Percentiles rank a stretch among this genome's conserved stretches.
These are phyloP conservation scores for Phyllotreta cruciferae DNA, from an alignment of 2,888 invertebrate species.

Conservation along the genomic window DNA sequence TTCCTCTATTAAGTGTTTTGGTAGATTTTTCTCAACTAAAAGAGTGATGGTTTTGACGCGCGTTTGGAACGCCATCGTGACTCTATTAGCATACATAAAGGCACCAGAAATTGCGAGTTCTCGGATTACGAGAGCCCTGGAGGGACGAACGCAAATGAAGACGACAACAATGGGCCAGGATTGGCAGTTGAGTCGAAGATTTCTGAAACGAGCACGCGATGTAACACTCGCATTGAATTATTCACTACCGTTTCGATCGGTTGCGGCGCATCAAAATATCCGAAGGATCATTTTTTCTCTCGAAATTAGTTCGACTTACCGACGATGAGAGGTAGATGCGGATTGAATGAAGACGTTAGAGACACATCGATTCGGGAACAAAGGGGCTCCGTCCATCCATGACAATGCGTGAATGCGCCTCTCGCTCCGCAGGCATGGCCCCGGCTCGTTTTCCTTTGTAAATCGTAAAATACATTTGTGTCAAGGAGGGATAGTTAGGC, in stretches of 20 bases:
- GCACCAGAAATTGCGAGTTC: slow-evolving; percentile 48
- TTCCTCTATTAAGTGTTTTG: too few species aligned
- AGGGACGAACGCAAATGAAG: slow-evolving; percentile 25
- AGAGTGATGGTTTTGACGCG: slow-evolving; percentile 49
- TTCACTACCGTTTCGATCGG: slow-evolving; percentile 22
- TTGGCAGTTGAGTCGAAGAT: slow-evolving; percentile 25
- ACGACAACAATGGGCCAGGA: slow-evolving; percentile 25
- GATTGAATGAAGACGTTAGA: slow-evolving; percentile 36
- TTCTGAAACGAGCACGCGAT: slow-evolving; percentile 19
- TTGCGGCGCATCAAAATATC: neutral
- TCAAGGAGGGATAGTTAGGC: slow-evolving; percentile 27
- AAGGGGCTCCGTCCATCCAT: slow-evolving; percentile 30
- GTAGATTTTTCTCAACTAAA: too few species aligned
- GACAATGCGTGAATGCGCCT: slow-evolving; percentile 32
- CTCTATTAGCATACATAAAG: slow-evolving; percentile 52
- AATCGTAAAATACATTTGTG: slow-evolving; percentile 30
- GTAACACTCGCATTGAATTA: slow-evolving; percentile 17
- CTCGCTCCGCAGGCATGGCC: slow-evolving; percentile 8
- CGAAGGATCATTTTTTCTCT: too few species aligned
- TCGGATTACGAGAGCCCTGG: slow-evolving; percentile 29
- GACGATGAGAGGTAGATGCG: slow-evolving; percentile 2
- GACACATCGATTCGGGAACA: slow-evolving; percentile 32
- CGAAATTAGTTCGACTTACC: too few species aligned
- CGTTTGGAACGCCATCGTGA: slow-evolving; percentile 47
- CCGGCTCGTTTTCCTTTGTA: slow-evolving; percentile 28